Percentiles rank a stretch among this genome's conserved stretches.
These are phyloP conservation scores for Masticophis lateralis DNA, from an alignment of 2,797 vertebrate genomes.

Conservation along the genomic window DNA sequence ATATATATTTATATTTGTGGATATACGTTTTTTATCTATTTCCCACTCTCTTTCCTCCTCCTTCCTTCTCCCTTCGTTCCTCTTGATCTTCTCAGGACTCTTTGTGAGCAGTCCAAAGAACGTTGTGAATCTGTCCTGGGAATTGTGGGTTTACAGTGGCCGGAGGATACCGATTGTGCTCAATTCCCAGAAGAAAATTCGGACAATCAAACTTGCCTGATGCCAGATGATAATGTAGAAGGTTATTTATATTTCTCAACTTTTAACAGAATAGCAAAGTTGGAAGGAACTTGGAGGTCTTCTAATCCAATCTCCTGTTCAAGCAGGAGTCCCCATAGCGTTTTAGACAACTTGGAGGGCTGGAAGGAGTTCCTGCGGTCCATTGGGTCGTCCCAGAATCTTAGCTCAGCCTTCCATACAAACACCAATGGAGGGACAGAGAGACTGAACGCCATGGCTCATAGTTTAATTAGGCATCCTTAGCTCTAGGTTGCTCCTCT, in stretches of 20 bases:
- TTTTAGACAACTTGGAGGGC: not conserved
- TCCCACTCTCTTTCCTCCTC: not conserved
- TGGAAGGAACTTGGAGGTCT: not conserved
- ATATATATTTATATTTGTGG: not conserved
- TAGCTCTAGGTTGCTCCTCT: not conserved
- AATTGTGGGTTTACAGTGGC: conserved; percentile 92
- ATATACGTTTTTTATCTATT: not conserved
- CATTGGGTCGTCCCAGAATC: too few relatives aligned
- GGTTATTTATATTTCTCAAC: conserved; percentile 65
- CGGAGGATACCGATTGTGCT: conserved; percentile 87
- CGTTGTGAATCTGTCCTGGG: conserved; percentile 89
- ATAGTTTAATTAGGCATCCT: not conserved
- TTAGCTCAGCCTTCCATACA: too few relatives aligned
- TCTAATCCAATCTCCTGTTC: not conserved
- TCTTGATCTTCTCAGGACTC: conserved; percentile 69
- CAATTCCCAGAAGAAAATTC: conserved; percentile 87
- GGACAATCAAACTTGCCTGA: conserved; percentile 81
- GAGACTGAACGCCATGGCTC: too few relatives aligned
- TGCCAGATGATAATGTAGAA: conserved; percentile 85
- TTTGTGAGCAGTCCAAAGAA: conserved; percentile 86
- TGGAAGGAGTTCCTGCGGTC: too few relatives aligned
- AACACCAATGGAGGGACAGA: too few relatives aligned
- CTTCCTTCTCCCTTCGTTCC: not conserved
- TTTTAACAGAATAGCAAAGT: not conserved
- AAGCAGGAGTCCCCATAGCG: not conserved